Base-by-base conservation (phyloP, 2,888 invertebrate genomes). In the Aricia artaxerxes region DNA sequence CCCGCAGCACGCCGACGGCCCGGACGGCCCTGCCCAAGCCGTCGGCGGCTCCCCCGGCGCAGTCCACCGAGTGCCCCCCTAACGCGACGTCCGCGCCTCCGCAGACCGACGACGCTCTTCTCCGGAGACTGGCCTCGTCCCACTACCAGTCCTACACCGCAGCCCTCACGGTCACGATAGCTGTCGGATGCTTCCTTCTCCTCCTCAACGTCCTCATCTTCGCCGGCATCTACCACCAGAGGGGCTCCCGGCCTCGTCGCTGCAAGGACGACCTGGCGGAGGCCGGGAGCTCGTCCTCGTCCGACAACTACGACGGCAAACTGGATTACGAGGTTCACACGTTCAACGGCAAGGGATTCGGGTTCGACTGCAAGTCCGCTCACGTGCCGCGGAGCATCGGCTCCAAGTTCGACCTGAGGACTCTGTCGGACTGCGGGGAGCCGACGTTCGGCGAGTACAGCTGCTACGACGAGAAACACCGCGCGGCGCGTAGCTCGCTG, bases 121-220 rank as follows among this genome's bases (percentile, higher is more conserved):
- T 97, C 75, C 96, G 97, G 61, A 96, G 97, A 77, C 93, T 97
- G 7, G 97, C 97, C n/a, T 96, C 96, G 13, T 97, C 97, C 81
- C 97, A 98, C 86, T 97, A 97, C 86, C 98, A 98, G 88, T 98
- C 97, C 81, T 98, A 98, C 89, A 97, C 98, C 6, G 98, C 98
- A 0, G 98, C 98, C 0, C 93, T 98, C 31, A 97, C 98, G 7
- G 97, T 98, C 49, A 98, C 98, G 0, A 97, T 98, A 82, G 97
- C 97, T 0, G 97, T 98, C 9, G 98, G 97, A 1, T 97, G 97
- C 85, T 97, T 98, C 83, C 95, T 98, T 7, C 93, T 98, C 9
- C 94, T 98, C 49, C 94, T 98, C 44, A 98, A 98, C 87, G 96
- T 98, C 13, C 95, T 98, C 40, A 98, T 98, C 84, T 98, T 98